phyloP scores from a whole-genome alignment of 1,140 invertebrate genomes.

The Megalopta genalis region DNA sequence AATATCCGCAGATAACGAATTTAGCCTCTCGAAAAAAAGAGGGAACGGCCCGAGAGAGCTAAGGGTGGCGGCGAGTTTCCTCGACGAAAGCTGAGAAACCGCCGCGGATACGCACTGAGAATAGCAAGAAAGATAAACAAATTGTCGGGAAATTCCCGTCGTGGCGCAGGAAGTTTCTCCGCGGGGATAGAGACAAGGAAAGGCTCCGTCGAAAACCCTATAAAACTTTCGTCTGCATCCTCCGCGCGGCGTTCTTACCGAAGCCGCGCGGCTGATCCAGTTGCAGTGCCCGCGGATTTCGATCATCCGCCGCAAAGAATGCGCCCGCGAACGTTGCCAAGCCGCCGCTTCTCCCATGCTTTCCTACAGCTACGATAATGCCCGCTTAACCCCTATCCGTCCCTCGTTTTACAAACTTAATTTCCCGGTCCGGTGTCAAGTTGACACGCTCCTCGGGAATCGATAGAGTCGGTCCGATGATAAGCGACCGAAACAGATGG shows the following conservation, averaged over 20 bases:
- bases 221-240: neutral
- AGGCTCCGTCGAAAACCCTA: neutral
- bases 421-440: too few species aligned
- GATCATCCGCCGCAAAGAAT: neutral
- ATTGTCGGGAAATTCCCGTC: conserved; percentile 30
- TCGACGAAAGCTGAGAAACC: conserved; percentile 22
- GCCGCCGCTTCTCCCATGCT: neutral
- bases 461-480: too few species aligned
- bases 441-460: too few species aligned
- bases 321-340: neutral
- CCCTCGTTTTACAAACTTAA: too few species aligned
- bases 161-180: neutral
- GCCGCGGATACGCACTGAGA: conserved; percentile 24
- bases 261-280: neutral
- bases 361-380: too few species aligned
- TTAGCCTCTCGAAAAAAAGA: conserved; percentile 29
- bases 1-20: conserved; percentile 58
- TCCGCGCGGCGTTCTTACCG: neutral
- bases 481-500: too few species aligned
- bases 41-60: neutral
- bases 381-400: too few species aligned
- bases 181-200: neutral
- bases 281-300: neutral
- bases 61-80: too few species aligned
- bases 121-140: conserved; percentile 54